Conservation (phyloP, 2,797 vertebrate genomes). For the Buceros bicornis region DNA sequence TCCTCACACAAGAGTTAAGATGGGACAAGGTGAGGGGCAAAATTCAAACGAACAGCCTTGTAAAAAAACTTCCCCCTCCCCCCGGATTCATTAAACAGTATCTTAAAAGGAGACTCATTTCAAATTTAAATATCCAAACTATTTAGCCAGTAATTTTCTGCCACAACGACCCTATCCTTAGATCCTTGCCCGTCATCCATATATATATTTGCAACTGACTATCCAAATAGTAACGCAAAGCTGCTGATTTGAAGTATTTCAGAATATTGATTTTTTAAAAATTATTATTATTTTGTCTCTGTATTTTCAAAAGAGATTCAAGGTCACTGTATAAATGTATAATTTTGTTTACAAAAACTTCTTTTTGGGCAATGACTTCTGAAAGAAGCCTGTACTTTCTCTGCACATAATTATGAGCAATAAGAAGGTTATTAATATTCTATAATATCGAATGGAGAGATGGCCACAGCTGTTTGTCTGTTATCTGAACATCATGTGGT, state of each 20-base stretch:
- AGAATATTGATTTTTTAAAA: neutral
- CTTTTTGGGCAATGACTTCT: neutral
- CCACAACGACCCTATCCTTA: neutral
- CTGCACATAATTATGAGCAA: neutral
- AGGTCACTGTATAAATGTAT: neutral
- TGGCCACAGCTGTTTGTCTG: neutral
- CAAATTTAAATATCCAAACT: neutral
- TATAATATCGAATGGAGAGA: neutral
- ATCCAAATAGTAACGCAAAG: neutral
- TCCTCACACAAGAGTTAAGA: neutral
- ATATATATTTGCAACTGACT: neutral
- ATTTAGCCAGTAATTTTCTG: neutral
- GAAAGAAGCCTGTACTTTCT: neutral
- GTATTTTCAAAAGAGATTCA: neutral
- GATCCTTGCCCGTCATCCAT: neutral
- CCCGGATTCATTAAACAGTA: neutral
- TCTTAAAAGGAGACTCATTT: neutral
- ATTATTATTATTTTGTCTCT: neutral
- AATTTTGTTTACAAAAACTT: neutral
- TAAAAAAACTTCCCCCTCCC: neutral
- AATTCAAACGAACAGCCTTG: neutral
- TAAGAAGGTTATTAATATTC: neutral
- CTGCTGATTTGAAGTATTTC: neutral
- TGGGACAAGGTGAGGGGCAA: neutral
- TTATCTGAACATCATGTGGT: neutral